Percentiles rank a stretch among this genome's conserved stretches.
These are phyloP conservation scores for Conus canariensis DNA, from an alignment of 2,888 invertebrate genomes.

Conservation along the genomic window DNA sequence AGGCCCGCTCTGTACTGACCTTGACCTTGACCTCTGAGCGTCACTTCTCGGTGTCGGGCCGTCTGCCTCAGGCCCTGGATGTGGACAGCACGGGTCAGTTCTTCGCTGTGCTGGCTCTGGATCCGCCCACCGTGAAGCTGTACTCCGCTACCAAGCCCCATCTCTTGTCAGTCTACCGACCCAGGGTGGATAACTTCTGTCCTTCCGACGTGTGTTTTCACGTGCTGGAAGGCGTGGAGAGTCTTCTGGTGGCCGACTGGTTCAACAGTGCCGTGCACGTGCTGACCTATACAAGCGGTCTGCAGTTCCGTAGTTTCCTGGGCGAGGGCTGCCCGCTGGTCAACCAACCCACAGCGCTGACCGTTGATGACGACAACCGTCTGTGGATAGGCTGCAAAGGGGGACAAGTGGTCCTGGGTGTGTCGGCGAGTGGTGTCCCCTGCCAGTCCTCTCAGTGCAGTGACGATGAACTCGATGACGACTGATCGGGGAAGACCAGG, in stretches of 20 bases:
- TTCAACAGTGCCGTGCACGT: constrained; percentile 30
- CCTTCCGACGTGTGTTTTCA: constrained; percentile 35
- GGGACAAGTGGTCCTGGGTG: too few relatives aligned
- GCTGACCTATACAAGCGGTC: neutral
- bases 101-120: neutral
- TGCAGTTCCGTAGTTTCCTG: too few relatives aligned
- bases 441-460: too few relatives aligned
- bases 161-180: neutral
- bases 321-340: too few relatives aligned
- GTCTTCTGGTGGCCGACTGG: constrained; percentile 34
- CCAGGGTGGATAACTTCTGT: neutral
- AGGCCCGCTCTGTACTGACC: neutral
- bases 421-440: too few relatives aligned
- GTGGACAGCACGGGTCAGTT: constrained; percentile 28
- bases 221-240: constrained; percentile 17
- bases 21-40: neutral
- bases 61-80: constrained; percentile 17
- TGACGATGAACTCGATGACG: too few relatives aligned
- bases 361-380: too few relatives aligned
- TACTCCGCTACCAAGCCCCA: neutral
- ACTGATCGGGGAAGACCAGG: too few relatives aligned
- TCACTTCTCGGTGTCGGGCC: neutral
- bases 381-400: too few relatives aligned
- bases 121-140: constrained; percentile 6
- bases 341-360: too few relatives aligned